A percentile compares a stretch with the other conserved stretches of the same genome.
These are phyloP conservation scores for Selenia dentaria DNA, from an alignment of 2,888 invertebrate genomes.

Conservation along the genomic window DNA sequence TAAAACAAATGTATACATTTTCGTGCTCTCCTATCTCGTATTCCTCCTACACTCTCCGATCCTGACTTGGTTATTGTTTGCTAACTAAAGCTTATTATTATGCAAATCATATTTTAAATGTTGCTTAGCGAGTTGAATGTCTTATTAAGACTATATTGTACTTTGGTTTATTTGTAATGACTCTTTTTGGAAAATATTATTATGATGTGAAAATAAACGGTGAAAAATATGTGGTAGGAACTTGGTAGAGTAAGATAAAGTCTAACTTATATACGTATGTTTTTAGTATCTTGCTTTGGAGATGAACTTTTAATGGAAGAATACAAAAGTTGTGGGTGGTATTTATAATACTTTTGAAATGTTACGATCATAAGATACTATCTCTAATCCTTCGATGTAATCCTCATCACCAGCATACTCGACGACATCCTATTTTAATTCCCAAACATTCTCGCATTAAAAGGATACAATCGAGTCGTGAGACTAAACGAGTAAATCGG, in stretches of 20 bases:
- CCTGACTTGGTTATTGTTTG: slow-evolving; percentile 44
- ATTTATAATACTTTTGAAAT: background rate
- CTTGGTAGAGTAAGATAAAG: too few species aligned
- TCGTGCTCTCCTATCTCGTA: slow-evolving; percentile 35
- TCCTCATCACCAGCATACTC: slow-evolving; percentile 2
- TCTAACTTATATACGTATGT: too few species aligned
- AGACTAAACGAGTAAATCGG: slow-evolving; percentile 61
- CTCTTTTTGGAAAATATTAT: background rate
- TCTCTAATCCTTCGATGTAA: slow-evolving; percentile 1
- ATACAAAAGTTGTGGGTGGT: background rate
- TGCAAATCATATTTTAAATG: slow-evolving; percentile 30
- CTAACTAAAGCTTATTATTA: slow-evolving; percentile 37
- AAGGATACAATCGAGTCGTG: slow-evolving; percentile 40
- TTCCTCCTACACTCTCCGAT: slow-evolving; percentile 30
- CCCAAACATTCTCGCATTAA: slow-evolving; percentile 18
- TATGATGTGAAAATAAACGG: background rate
- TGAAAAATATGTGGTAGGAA: too few species aligned
- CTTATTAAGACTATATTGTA: slow-evolving; percentile 5
- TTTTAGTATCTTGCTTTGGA: too few species aligned
- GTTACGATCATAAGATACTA: too few species aligned
- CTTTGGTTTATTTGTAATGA: background rate
- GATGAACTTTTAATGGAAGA: too few species aligned
- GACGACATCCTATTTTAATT: slow-evolving; percentile 11
- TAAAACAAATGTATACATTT: slow-evolving; percentile 32
- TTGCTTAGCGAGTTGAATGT: slow-evolving; percentile 15